Evolutionary conservation across 2,113 vertebrate species (phyloP), one percentile per base, ranked within the genome.

Genomic region (Caretta caretta): DNA sequence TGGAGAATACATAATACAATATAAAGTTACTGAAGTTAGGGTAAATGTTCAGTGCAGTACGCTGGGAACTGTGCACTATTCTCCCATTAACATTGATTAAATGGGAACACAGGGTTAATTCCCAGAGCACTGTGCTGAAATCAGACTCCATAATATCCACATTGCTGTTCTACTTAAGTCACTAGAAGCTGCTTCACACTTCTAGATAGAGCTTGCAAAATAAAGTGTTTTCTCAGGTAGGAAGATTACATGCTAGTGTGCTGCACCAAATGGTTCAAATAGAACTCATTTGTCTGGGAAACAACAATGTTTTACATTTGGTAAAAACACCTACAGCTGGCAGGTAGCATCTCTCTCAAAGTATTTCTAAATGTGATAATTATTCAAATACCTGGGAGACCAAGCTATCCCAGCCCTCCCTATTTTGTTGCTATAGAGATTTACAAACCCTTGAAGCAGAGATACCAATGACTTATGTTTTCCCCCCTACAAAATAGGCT

Each of bases 11-110:
- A 84, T 72, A 49, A 3, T 13, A 50, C 49, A 82, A 6, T 24
- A 3, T 1, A 4, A 75, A 85, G 49, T 65, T 29, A 5, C 9
- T 10, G 6, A 56, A 3, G 0, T 27, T 5, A 1, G 1, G 12
- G 46, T 16, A 59, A 69, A 69, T 0, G 3, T 50, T 35, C 0
- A 1, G 48, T 29, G 0, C 9, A 10, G 46, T 56, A 2, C 0
- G 10, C 62, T 62, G 56, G 82, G 50, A 56, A 10, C 4, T 2
- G 57, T 86, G 86, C 1, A 25, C 27, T 31, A 24, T 0, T 0
- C 31, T 86, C 38, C 42, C 69, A 42, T 80, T 22, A 59, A 24
- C 1, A 0, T 48, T 38, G 10, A 29, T 69, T 69, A n/a, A 69
- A 69, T 0, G 0, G 81, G 78, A 92, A 48, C 14, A 10, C 12